Evolutionary conservation across 2,888 invertebrate genomes (phyloP), one percentile per base, ranked within the genome.

Genomic region (Chrysotoxum bicinctum): DNA sequence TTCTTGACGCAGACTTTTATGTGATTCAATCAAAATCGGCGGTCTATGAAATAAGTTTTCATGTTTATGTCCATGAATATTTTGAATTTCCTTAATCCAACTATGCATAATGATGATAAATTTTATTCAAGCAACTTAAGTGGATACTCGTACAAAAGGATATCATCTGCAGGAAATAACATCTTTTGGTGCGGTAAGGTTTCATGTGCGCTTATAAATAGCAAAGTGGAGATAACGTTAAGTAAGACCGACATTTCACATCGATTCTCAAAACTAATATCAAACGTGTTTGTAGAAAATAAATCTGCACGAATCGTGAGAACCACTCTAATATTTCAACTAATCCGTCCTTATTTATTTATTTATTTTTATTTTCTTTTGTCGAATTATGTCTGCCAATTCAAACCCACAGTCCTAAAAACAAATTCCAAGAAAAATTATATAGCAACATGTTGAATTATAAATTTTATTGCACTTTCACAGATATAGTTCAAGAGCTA

Each of bases 21-120:
- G 48, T 26, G 23, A 26, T 50, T 50, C 30, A 54, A 54, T 54
- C 30, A 2, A 30, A 54, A 16, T 54, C 6, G 30, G 30, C 9
- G 16, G 16, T 16, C 30, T 54, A 54, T 54, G 32, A 54, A 54
- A 54, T 54, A 54, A 54, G 10, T 54, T 32, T 19, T 54, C 30
- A 54, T 54, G 5, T 54, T 30, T 30, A 26, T 54, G 10, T 54
- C 7, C 16, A 54, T 54, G 23, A 50, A 50, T 50, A 50, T 50
- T 50, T 23, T n/a, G n/a, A 2, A 14, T 8, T 26, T 26, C 50
- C 26, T 50, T 50, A 26, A 26, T 26, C 8, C n/a, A 50, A 14
- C 50, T 21, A 21, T 8, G 9, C 23, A 9, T 19, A 14, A 5
- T 2, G 3, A 21, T 12, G 48, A 48, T 48, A 48, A 48, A 48